Percentiles rank a stretch among this genome's conserved stretches.
phyloP scores from a whole-genome alignment of 2,797 vertebrate species.

The Anguilla obscura region DNA sequence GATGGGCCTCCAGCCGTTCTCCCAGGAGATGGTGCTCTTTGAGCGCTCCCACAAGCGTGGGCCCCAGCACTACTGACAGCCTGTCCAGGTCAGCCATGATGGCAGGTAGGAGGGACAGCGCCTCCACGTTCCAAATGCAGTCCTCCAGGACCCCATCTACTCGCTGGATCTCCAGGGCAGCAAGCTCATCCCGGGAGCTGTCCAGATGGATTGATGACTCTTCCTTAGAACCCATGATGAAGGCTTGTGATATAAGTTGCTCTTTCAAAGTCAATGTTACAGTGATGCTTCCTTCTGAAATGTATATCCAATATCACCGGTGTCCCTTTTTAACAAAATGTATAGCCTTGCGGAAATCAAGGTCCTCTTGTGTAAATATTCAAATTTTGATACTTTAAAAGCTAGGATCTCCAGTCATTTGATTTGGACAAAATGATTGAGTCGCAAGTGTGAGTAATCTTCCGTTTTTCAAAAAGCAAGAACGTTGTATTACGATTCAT shows the following conservation, averaged over 20 bases:
- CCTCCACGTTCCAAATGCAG: slow-evolving; percentile 62
- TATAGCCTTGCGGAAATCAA: too few relatives aligned
- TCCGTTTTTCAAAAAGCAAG: not conserved
- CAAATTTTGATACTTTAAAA: not conserved
- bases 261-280: not conserved
- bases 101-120: slow-evolving; percentile 58
- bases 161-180: slow-evolving; percentile 59
- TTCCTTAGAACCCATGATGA: not conserved
- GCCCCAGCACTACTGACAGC: slow-evolving; percentile 36
- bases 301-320: not conserved
- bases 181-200: slow-evolving; percentile 55
- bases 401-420: not conserved
- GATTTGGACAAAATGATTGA: not conserved
- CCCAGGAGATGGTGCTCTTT: slow-evolving; percentile 53
- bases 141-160: slow-evolving; percentile 69
- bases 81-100: not conserved
- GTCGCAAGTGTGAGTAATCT: not conserved
- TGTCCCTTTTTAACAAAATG: not conserved
- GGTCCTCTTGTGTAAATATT: too few relatives aligned
- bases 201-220: slow-evolving; percentile 37
- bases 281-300: not conserved
- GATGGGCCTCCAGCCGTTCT: slow-evolving; percentile 30
- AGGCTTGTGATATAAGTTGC: not conserved
- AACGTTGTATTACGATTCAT: not conserved
- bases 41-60: slow-evolving; percentile 39